Conservation (phyloP, 1,140 invertebrate genomes). For the Littorina saxatilis region DNA sequence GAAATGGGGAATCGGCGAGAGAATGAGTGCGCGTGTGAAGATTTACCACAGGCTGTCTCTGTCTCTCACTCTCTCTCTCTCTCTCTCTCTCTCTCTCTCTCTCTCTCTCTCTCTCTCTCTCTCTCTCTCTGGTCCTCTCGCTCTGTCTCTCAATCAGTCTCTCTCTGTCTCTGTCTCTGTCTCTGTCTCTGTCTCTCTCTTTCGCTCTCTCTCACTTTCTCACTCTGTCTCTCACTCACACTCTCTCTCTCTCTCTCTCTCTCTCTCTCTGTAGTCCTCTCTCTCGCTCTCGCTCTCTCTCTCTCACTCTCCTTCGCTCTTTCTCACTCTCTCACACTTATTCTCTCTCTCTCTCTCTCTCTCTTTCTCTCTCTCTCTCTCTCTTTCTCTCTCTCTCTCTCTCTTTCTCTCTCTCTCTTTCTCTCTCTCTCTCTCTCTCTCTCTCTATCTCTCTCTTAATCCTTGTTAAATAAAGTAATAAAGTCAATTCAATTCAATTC, state of each 20-base stretch:
- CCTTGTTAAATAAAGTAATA: no score
- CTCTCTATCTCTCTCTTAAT: no score
- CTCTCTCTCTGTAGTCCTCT: background rate
- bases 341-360: no score
- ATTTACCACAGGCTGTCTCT: background rate
- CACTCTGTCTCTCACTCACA: background rate
- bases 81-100: background rate
- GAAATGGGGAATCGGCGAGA: no score
- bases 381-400: background rate
- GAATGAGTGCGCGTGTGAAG: no score
- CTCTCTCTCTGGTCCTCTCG: background rate
- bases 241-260: background rate
- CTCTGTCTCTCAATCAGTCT: no score
- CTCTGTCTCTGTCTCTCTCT: constrained; percentile 4
- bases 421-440: background rate
- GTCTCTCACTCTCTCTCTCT: background rate
- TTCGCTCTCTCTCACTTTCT: no score
- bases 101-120: constrained; percentile 15
- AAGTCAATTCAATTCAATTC: no score
- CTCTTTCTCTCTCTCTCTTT: background rate
- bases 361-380: background rate
- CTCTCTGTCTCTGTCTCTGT: constrained; percentile 4
- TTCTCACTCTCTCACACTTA: background rate
- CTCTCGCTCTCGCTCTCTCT: no score
- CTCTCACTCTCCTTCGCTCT: background rate